Evolutionary conservation across 2,888 invertebrate genomes (phyloP), one percentile per base, ranked within the genome.

Genomic region (Ophion costatus): DNA sequence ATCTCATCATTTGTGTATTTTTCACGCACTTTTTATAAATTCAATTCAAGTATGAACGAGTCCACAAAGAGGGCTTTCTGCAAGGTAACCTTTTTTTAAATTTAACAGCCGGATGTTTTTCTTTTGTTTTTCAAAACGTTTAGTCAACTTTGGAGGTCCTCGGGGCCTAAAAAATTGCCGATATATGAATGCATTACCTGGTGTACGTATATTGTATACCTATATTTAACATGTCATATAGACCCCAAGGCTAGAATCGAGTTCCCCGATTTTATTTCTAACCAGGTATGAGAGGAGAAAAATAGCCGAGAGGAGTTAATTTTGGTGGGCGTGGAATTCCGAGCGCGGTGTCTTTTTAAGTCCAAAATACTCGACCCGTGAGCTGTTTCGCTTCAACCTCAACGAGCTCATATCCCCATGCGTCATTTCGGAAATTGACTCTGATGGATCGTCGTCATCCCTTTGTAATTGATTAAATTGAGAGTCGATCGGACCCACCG

Each of bases 391-490:
- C 57, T 20, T 20, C 17, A 59, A 51, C 45, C 45, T 71, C 64
- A 56, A 45, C 67, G 64, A 33, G 75, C 73, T 75, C 63, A 51
- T 79, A 71, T 63, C 79, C 24, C 70, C 29, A 20, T 57, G 22
- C 33, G 14, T 42, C 42, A 42, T 63, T 51, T 51, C 63, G 51
- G n/a, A 61, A 59, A 57, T 77, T 63, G 66, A 61, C 56, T 71
- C 75, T 86, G 85, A 85, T 86, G 83, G 82, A 87, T 87, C 79
- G 83, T 87, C 77, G 83, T 84, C 81, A 84, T 86, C 61, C 67
- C 45, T 80, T 74, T 73, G 64, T 86, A 87, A 87, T 86, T 86
- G 85, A 87, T 87, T 85, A 78, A 85, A 82, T 83, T 74, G 81
- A 73, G 70, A 69, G 61, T 75, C 61, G 56, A 86, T 79, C 67